Percentiles rank a stretch among this genome's conserved stretches.
phyloP scores from a whole-genome alignment of 2,113 vertebrate species.

The Ondatra zibethicus region DNA sequence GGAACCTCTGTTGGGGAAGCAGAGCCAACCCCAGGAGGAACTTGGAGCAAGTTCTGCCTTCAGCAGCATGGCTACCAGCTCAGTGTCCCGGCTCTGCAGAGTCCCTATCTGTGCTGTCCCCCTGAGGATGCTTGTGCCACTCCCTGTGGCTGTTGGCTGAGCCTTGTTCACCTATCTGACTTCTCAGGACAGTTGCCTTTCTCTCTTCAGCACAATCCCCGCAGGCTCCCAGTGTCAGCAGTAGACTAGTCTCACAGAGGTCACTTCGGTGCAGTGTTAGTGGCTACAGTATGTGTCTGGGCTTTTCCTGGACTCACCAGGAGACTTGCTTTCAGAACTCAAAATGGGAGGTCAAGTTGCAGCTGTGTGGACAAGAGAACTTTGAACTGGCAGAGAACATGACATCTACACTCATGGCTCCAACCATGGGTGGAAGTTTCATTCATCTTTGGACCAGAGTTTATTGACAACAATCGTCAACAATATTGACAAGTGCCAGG shows the following conservation, averaged over 20 bases:
- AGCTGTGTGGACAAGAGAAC: neutral
- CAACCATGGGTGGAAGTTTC: neutral
- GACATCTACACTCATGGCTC: accelerated
- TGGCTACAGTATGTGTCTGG: neutral
- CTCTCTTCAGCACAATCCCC: neutral
- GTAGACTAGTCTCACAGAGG: conserved; percentile 52
- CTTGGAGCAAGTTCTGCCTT: neutral
- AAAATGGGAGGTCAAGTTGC: neutral
- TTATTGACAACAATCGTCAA: neutral
- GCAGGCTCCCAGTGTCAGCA: neutral
- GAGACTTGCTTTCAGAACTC: neutral
- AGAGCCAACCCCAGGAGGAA: neutral
- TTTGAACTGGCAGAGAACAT: neutral
- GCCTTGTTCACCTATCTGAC: neutral
- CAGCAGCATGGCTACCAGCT: neutral
- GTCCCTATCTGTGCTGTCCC: accelerated
- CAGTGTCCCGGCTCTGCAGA: accelerated
- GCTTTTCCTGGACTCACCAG: neutral
- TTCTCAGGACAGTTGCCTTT: neutral
- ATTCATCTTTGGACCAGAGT: neutral
- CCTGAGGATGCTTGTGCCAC: accelerated
- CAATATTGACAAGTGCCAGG: neutral
- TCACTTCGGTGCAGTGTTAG: conserved; percentile 31
- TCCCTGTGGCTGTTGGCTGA: neutral
- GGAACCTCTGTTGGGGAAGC: neutral